Conservation (phyloP, 2,888 invertebrate genomes). For the Galerucella nymphaeae region DNA sequence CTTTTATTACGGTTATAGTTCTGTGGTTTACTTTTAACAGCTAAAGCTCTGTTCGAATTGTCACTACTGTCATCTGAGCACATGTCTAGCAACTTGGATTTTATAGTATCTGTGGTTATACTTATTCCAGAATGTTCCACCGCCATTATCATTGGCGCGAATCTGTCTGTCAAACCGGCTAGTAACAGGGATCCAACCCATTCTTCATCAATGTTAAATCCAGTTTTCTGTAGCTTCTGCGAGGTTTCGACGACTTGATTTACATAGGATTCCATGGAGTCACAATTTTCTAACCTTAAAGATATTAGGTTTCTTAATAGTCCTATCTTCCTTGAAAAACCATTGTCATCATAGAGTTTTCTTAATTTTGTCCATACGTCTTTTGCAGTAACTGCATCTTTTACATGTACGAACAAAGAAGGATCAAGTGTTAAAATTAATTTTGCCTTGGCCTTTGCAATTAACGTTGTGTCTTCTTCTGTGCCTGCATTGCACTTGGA, state of each 20-base stretch:
- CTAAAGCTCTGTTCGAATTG: no score
- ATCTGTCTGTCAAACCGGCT: conserved; percentile 49
- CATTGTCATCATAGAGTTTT: conserved; percentile 29
- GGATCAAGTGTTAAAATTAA: conserved; percentile 45
- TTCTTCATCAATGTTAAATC: conserved; percentile 46
- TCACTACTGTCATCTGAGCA: no score
- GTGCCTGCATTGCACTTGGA: conserved; percentile 37
- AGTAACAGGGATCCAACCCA: conserved; percentile 53
- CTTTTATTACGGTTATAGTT: no score
- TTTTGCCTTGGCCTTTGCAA: conserved; percentile 35
- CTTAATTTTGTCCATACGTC: conserved; percentile 49
- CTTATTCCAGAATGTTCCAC: conserved; percentile 50
- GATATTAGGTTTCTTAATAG: conserved; percentile 42
- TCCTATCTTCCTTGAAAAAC: conserved; percentile 42
- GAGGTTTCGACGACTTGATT: conserved; percentile 43
- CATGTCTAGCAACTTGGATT: conserved; percentile 48
- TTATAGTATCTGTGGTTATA: conserved; percentile 51
- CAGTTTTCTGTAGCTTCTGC: conserved; percentile 39
- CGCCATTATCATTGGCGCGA: conserved; percentile 48
- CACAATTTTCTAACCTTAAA: conserved; percentile 28
- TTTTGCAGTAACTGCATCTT: conserved; percentile 43
- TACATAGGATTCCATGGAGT: no score
- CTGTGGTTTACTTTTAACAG: no score
- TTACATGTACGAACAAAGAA: conserved; percentile 50
- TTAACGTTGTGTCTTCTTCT: conserved; percentile 26